Evolutionary conservation across 2,888 invertebrate species (phyloP).

Genomic region (Perizoma flavofasciatum): DNA sequence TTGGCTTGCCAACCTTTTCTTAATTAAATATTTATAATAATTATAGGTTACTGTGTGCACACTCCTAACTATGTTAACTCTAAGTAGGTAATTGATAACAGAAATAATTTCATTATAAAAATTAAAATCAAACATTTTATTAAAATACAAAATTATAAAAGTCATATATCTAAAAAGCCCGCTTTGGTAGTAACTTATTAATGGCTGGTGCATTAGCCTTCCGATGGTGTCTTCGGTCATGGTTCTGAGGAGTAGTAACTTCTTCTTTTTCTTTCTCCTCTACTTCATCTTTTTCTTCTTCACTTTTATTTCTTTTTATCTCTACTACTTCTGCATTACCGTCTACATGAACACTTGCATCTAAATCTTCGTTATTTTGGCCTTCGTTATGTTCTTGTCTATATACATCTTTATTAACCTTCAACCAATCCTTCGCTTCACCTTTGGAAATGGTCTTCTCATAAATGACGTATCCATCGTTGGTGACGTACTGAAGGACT

Average conservation of each 20-base stretch:
- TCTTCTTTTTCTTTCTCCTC: conserved; percentile 15
- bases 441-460: conserved; percentile 68
- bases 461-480: conserved; percentile 74
- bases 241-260: conserved; percentile 13
- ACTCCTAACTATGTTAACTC: no score
- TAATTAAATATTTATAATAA: no score
- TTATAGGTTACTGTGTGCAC: no score
- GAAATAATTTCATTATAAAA: no score
- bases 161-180: conserved; percentile 1
- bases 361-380: conserved; percentile 24
- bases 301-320: conserved; percentile 11
- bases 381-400: conserved; percentile 22
- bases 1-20: no score
- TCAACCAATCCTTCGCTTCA: conserved; percentile 70
- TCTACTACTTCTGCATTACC: conserved; percentile 1
- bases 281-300: conserved; percentile 18
- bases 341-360: conserved; percentile 31
- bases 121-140: conserved; percentile 7
- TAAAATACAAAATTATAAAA: conserved; percentile 33
- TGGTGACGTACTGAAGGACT: conserved; percentile 72
- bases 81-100: no score
- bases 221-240: conserved; percentile 25
- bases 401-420: conserved; percentile 40
- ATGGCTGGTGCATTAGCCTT: conserved; percentile 18
- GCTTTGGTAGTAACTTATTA: conserved; percentile 14